Evolutionary conservation across 2,888 invertebrate species (phyloP).

Genomic region (Drosophila austrosaltans): DNA sequence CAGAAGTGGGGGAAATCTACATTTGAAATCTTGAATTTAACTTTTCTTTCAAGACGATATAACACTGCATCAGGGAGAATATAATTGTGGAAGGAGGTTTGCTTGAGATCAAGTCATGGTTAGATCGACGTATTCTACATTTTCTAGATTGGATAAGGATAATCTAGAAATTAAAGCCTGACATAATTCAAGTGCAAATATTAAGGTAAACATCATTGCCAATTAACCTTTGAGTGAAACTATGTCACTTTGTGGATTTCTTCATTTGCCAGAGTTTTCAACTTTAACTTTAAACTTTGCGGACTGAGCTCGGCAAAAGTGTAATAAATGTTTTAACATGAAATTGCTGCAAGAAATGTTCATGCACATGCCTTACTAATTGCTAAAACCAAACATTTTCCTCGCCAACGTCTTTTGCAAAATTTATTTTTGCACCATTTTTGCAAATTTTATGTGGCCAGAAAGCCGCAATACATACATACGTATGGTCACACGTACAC

Average conservation of each 20-base stretch:
- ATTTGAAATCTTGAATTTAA: not conserved
- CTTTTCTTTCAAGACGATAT: no score
- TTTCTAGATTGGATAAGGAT: no score
- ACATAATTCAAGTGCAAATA: no score
- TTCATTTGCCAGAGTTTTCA: not conserved
- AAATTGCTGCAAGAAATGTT: slow-evolving; percentile 22
- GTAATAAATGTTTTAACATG: slow-evolving; percentile 34
- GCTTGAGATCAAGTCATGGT: no score
- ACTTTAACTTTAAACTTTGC: not conserved
- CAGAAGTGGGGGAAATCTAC: not conserved
- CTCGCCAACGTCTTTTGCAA: slow-evolving; percentile 38
- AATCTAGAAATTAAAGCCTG: no score
- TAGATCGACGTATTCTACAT: no score
- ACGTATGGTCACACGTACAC: not conserved
- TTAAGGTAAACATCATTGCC: not conserved
- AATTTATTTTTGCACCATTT: slow-evolving; percentile 45
- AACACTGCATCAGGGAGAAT: no score
- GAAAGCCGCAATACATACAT: slow-evolving; percentile 40
- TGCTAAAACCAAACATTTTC: slow-evolving; percentile 56
- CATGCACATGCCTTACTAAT: slow-evolving; percentile 55
- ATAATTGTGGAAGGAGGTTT: no score
- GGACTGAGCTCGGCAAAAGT: slow-evolving; percentile 37
- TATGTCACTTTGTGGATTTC: slow-evolving; percentile 5
- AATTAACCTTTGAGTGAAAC: not conserved
- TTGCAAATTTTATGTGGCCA: slow-evolving; percentile 23